Percentiles rank a stretch among this genome's conserved stretches.
These are phyloP conservation scores for Ethmia dodecea DNA, from an alignment of 2,888 invertebrate species.

Conservation along the genomic window DNA sequence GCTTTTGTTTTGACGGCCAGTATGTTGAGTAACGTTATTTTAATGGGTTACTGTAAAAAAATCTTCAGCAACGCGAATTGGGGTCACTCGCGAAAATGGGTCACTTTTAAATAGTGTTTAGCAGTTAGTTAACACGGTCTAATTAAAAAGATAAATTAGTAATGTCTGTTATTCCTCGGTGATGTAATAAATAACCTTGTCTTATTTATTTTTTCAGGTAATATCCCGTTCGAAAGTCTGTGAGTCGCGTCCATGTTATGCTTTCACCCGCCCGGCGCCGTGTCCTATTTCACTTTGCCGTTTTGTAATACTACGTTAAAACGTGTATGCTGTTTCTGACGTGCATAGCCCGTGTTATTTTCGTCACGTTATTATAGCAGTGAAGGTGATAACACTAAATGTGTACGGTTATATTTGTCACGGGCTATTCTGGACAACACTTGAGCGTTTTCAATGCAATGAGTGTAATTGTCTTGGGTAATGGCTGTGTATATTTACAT, in stretches of 20 bases:
- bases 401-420: conserved; percentile 59
- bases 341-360: conserved; percentile 55
- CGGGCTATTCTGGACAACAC: conserved; percentile 56
- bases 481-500: too few species aligned
- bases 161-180: conserved; percentile 2
- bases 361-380: conserved; percentile 52
- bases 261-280: conserved; percentile 22
- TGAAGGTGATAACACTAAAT: conserved; percentile 67
- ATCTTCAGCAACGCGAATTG: conserved; percentile 59
- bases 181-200: conserved; percentile 35
- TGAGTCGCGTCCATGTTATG: conserved; percentile 31
- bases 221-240: conserved; percentile 23
- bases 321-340: conserved; percentile 55
- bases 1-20: conserved; percentile 53
- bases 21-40: conserved; percentile 60
- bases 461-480: conserved; percentile 26
- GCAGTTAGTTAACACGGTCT: conserved; percentile 63
- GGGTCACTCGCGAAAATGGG: conserved; percentile 62
- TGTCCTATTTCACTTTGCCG: conserved; percentile 41
- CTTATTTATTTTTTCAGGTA: conserved; percentile 58
- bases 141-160: conserved; percentile 45
- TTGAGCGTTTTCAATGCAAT: conserved; percentile 55
- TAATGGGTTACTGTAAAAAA: conserved; percentile 52
- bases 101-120: conserved; percentile 65
- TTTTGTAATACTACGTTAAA: conserved; percentile 42